Evolutionary conservation across 2,797 vertebrate genomes (phyloP), one percentile per base, ranked within the genome.

Genomic region (Poecilia velifera): DNA sequence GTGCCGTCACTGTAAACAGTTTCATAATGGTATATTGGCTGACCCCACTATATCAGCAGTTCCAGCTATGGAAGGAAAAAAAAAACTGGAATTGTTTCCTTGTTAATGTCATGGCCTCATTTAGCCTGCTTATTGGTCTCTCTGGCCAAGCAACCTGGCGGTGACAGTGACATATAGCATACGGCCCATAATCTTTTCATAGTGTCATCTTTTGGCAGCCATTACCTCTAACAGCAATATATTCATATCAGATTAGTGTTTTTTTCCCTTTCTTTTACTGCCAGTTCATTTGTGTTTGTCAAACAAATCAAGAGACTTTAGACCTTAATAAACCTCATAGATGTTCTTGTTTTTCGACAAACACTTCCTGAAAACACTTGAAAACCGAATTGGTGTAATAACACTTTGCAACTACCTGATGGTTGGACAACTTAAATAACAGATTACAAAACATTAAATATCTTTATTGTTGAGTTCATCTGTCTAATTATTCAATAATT

Each of bases 51-150:
- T 75, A 88, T 88, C 87, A 89, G 78, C 79, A 82, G 49, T 82
- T 79, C 81, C 86, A 91, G 76, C 45, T 6, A 10, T 18, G 20
- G 68, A 62, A 25, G 55, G 73, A 71, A 79, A 82, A 87, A 76
- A 76, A 71, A 78, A 71, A 71, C 75, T 84, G 80, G 82, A 93
- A 94, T 94, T 88, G 90, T 90, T 92, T 93, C 83, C 89, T 85
- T 85, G 83, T 86, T 34, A 18, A 78, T 92, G 89, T 93, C 90
- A 90, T 83, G 89, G 87, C 91, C 91, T 93, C 86, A 90, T 93
- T 93, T 93, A 88, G 82, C 74, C 80, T 39, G 71, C 82, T 90
- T 86, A 92, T 90, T 89, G 84, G 87, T 84, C 85, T 87, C 76
- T 86, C 74, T 74, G 79, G 79, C 87, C 91, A 87, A 74, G 76